phyloP scores from a whole-genome alignment of 2,797 vertebrate genomes.

The Tenualosa thibaudeaui region DNA sequence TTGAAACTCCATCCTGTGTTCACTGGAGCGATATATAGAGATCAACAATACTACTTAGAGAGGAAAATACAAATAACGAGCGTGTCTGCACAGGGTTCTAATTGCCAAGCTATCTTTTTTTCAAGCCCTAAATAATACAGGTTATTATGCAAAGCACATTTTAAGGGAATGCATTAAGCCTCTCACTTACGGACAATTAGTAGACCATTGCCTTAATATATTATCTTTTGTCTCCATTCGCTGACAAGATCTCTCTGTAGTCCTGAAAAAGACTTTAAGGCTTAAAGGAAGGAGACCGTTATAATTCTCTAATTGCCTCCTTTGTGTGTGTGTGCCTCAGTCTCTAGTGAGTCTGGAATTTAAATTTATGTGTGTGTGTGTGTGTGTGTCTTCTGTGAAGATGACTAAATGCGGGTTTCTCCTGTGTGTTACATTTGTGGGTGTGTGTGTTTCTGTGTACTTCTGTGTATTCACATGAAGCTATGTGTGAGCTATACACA shows the following conservation, averaged over 20 bases:
- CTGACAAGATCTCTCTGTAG: constrained; percentile 43
- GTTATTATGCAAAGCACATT: constrained; percentile 36
- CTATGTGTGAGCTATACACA: not conserved
- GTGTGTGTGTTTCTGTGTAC: not conserved
- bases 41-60: not conserved
- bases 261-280: constrained; percentile 51
- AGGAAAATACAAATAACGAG: not conserved
- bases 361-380: constrained; percentile 26
- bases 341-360: constrained; percentile 4
- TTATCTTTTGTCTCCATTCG: constrained; percentile 30
- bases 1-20: not conserved
- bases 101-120: constrained; percentile 18
- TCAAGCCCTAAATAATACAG: constrained; percentile 32
- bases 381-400: not conserved
- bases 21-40: not conserved
- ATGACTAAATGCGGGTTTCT: not conserved
- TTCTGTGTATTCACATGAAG: constrained; percentile 11
- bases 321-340: constrained; percentile 37
- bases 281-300: constrained; percentile 50
- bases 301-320: constrained; percentile 45
- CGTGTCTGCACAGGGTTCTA: not conserved
- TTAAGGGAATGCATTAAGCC: constrained; percentile 47
- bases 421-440: not conserved
- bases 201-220: constrained; percentile 42
- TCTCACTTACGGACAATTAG: constrained; percentile 49